Evolutionary conservation across 1,140 invertebrate species (phyloP).

Genomic region (Orussus abietinus): DNA sequence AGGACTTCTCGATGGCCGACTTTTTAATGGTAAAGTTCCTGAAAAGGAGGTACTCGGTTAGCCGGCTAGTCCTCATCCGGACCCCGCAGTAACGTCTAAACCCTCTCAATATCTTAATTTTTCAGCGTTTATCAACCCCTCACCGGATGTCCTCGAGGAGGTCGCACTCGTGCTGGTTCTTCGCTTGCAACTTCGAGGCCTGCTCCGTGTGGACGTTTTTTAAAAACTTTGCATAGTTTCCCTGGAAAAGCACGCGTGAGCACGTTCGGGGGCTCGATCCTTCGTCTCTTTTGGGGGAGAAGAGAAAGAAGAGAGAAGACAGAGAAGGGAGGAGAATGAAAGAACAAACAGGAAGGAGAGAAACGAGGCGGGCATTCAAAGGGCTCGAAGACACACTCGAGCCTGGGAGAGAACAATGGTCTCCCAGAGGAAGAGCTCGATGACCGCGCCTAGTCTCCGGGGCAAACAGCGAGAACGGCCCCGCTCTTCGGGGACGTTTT

Average conservation of each 20-base stretch:
- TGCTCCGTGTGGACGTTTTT: conserved; percentile 92
- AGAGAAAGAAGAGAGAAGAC: conserved; percentile 13
- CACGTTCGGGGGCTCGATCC: too few relatives aligned
- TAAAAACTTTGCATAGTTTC: conserved; percentile 83
- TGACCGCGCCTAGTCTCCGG: too few relatives aligned
- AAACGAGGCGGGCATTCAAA: too few relatives aligned
- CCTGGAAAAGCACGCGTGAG: conserved; percentile 70
- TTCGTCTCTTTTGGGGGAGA: too few relatives aligned
- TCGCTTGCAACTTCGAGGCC: conserved; percentile 83
- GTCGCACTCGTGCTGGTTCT: conserved; percentile 95
- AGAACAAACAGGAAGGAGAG: too few relatives aligned
- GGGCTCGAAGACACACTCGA: too few relatives aligned
- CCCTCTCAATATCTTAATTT: too few relatives aligned
- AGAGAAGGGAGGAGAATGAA: conserved; percentile 1
- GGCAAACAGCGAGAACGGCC: too few relatives aligned
- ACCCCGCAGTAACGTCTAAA: not conserved
- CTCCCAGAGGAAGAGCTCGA: not conserved
- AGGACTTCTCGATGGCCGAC: conserved; percentile 90
- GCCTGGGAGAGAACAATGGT: not conserved
- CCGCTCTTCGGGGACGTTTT: too few relatives aligned
- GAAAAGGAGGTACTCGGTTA: too few relatives aligned
- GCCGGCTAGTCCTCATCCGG: too few relatives aligned
- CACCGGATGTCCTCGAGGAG: conserved; percentile 86
- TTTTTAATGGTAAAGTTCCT: conserved; percentile 87
- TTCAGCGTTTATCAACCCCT: too few relatives aligned